phyloP scores from a whole-genome alignment of 2,888 invertebrate genomes.

The Beris chalybata region DNA sequence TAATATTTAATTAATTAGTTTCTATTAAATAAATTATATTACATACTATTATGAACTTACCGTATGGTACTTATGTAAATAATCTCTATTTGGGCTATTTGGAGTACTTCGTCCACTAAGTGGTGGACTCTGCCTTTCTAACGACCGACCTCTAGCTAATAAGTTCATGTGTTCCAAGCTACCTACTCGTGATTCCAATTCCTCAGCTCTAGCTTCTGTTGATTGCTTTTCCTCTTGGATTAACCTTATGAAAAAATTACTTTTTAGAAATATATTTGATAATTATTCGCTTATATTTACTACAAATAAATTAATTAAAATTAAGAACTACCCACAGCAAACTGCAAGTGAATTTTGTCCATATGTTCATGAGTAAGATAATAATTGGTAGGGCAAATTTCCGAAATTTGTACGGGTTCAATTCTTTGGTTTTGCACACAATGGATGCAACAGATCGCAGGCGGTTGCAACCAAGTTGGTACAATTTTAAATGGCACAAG shows the following conservation, averaged over 20 bases:
- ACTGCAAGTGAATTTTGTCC: too few species aligned
- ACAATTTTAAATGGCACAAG: too few species aligned
- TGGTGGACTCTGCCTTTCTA: conserved; percentile 76
- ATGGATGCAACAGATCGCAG: too few species aligned
- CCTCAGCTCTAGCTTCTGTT: conserved; percentile 96
- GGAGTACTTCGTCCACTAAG: conserved; percentile 89
- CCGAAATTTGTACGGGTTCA: too few species aligned
- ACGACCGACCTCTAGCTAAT: conserved; percentile 71
- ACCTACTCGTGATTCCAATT: conserved; percentile 92
- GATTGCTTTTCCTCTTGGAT: conserved; percentile 95
- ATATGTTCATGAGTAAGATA: too few species aligned
- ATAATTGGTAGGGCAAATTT: too few species aligned
- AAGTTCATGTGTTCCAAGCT: conserved; percentile 94
- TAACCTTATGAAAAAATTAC: conserved; percentile 51
- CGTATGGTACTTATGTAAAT: conserved; percentile 94
- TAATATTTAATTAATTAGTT: background rate
- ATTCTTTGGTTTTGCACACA: too few species aligned
- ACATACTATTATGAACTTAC: conserved; percentile 62
- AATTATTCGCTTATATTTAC: too few species aligned
- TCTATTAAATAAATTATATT: background rate
- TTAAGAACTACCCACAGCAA: too few species aligned
- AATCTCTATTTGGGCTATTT: conserved; percentile 79
- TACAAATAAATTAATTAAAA: too few species aligned
- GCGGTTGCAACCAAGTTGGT: too few species aligned
- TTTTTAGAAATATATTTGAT: too few species aligned